Evolutionary conservation across 2,888 invertebrate species (phyloP).

Genomic region (Lepas anatifera): DNA sequence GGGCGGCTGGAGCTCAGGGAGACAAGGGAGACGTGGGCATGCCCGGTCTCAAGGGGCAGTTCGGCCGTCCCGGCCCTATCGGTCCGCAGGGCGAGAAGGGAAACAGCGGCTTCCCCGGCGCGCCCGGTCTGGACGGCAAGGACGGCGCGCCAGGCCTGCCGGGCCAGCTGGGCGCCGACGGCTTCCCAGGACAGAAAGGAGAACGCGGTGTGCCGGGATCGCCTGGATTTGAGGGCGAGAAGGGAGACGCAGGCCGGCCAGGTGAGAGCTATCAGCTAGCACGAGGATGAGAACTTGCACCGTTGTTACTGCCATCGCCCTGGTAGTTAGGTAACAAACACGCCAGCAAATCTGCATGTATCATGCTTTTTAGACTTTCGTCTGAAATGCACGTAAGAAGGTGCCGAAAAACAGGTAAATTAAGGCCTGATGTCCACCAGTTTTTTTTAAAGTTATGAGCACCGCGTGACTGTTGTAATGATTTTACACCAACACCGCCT

Average conservation of each 20-base stretch:
- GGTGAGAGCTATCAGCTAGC: constrained; percentile 24
- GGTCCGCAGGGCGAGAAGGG: constrained; percentile 48
- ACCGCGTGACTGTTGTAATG: too few species aligned
- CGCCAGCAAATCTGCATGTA: too few species aligned
- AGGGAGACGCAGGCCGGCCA: constrained; percentile 25
- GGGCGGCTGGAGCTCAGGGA: constrained; percentile 58
- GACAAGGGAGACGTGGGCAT: constrained; percentile 39
- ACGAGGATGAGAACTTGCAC: not conserved
- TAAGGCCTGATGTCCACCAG: too few species aligned
- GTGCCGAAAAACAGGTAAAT: too few species aligned
- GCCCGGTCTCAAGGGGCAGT: constrained; percentile 24
- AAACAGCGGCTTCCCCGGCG: constrained; percentile 34
- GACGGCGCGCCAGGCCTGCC: constrained; percentile 31
- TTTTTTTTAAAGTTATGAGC: too few species aligned
- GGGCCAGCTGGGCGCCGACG: constrained; percentile 24
- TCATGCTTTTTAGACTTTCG: too few species aligned
- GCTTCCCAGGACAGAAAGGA: constrained; percentile 27
- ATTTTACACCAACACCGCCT: too few species aligned
- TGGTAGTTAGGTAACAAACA: too few species aligned
- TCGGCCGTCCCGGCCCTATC: constrained; percentile 26
- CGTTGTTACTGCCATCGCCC: constrained; percentile 1
- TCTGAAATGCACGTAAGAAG: too few species aligned
- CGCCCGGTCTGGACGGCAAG: constrained; percentile 30
- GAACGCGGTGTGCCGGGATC: constrained; percentile 27
- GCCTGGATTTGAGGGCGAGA: constrained; percentile 24